Evolutionary conservation across 2,113 vertebrate species (phyloP).

Genomic region (Scophthalmus maximus): DNA sequence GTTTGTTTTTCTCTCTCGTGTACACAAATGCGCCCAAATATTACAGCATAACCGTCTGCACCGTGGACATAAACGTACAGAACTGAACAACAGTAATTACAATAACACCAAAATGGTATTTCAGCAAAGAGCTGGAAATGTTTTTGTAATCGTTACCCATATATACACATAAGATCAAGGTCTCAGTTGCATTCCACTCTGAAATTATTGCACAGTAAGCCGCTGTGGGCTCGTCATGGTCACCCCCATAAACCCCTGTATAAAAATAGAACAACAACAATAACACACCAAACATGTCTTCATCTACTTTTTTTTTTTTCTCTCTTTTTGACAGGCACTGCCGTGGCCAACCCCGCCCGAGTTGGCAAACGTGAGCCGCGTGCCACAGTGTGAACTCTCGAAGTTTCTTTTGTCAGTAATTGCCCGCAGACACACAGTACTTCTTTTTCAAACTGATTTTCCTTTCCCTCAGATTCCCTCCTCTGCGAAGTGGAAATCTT

Average conservation of each 20-base stretch:
- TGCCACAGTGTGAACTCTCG: slow-evolving; percentile 68
- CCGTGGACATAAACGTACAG: slow-evolving; percentile 62
- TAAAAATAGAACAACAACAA: slow-evolving; percentile 91
- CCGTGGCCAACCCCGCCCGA: slow-evolving; percentile 60
- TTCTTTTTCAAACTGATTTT: slow-evolving; percentile 58
- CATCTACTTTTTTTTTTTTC: slow-evolving; percentile 71
- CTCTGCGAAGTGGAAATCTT: slow-evolving; percentile 53
- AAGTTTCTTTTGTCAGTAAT: slow-evolving; percentile 62
- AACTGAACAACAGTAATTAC: slow-evolving; percentile 64
- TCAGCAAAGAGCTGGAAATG: slow-evolving; percentile 82
- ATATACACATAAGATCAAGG: slow-evolving; percentile 85
- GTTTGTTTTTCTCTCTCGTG: slow-evolving; percentile 83
- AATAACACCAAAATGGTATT: slow-evolving; percentile 65
- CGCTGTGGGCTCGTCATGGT: slow-evolving; percentile 88
- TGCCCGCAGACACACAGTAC: slow-evolving; percentile 42
- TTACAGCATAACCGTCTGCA: slow-evolving; percentile 87
- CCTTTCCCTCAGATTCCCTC: slow-evolving; percentile 34
- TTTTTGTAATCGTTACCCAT: slow-evolving; percentile 73
- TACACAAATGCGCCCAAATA: slow-evolving; percentile 88
- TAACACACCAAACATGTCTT: slow-evolving; percentile 87
- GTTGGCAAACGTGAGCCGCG: slow-evolving; percentile 68
- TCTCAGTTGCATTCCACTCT: slow-evolving; percentile 84
- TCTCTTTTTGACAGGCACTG: slow-evolving; percentile 78
- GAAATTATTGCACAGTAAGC: slow-evolving; percentile 97
- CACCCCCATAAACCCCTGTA: slow-evolving; percentile 84